phyloP scores from a whole-genome alignment of 2,113 vertebrate species.

The Xiphophorus couchianus region DNA sequence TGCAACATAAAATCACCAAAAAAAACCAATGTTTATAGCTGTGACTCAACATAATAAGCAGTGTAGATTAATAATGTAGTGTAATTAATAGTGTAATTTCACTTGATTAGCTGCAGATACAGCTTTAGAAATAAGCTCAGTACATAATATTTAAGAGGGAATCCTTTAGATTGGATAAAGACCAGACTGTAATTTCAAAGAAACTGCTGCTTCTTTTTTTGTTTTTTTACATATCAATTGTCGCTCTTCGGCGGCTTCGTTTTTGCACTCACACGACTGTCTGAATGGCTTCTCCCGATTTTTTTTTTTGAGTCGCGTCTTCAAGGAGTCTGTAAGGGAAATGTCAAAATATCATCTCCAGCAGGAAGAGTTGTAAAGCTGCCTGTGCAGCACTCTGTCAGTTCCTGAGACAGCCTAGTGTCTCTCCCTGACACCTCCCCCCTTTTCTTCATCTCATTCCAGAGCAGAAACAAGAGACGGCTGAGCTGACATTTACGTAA shows the following conservation, averaged over 20 bases:
- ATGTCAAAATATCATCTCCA: conserved; percentile 63
- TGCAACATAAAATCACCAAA: background rate
- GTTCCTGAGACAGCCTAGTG: conserved; percentile 38
- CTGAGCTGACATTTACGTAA: conserved; percentile 50
- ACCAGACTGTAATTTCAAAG: conserved; percentile 20
- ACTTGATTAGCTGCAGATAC: background rate
- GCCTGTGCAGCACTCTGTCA: conserved; percentile 49
- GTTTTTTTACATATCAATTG: conserved; percentile 26
- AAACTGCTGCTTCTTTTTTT: background rate
- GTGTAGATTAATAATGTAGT: too few species aligned
- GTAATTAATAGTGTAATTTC: too few species aligned
- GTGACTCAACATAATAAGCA: background rate
- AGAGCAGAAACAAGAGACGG: conserved; percentile 31
- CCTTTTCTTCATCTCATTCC: conserved; percentile 42
- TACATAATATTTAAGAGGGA: background rate
- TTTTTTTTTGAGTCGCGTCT: conserved; percentile 27
- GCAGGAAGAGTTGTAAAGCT: conserved; percentile 49
- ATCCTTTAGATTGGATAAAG: conserved; percentile 23
- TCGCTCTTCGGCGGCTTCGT: conserved; percentile 30
- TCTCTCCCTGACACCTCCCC: conserved; percentile 30
- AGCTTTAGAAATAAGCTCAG: conserved; percentile 10
- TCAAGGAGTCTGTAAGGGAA: conserved; percentile 50
- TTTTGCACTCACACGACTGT: conserved; percentile 40
- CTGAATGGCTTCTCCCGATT: conserved; percentile 47
- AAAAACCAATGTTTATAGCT: background rate